Evolutionary conservation across 2,797 vertebrate genomes (phyloP), one percentile per base, ranked within the genome.

Genomic region (Lacerta bilineata): DNA sequence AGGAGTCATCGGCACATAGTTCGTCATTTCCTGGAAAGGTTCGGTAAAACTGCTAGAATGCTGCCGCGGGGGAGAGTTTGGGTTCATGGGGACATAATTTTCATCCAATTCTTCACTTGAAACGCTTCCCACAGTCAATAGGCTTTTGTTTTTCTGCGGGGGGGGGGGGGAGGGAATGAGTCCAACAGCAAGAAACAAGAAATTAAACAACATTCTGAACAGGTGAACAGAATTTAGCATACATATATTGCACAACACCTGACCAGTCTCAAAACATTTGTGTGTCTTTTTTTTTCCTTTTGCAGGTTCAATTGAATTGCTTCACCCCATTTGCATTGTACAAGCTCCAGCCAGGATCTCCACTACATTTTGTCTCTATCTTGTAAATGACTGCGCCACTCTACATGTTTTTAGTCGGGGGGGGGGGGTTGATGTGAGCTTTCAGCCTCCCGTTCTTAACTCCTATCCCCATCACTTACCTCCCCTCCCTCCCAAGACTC

Each of bases 41-140:
- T 99, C 99, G 1, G 98, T 96, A 90, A 98, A 97, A 95, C 98
- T 99, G 96, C 98, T 97, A 61, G 98, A 98, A 95, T 98, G 98
- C 87, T 99, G 98, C 91, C 98, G 98, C 27, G 98, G 98, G 0
- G 98, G 98, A 33, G 99, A 99, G 96, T 99, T 99, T 94, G 98
- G 98, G 87, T 98, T 99, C 99, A 99, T 99, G 41, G 98, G 98
- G 74, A 99, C 99, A 27, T 99, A 99, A 97, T 99, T 99, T 97
- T 99, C 99, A 95, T 99, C 98, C 84, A 98, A 94, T 95, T 99
- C 99, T 94, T 99, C 99, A 85, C 96, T 97, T 83, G 98, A 99
- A 89, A 98, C 96, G 95, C 96, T 98, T 93, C 98, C 98, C 85
- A 98, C 96, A 84, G 98, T 98, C 96, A 99, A 95, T 95, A 99